These are phyloP conservation scores for Chaunax sp. DNA, from an alignment of 2,797 vertebrate species.

Conservation along the genomic window DNA sequence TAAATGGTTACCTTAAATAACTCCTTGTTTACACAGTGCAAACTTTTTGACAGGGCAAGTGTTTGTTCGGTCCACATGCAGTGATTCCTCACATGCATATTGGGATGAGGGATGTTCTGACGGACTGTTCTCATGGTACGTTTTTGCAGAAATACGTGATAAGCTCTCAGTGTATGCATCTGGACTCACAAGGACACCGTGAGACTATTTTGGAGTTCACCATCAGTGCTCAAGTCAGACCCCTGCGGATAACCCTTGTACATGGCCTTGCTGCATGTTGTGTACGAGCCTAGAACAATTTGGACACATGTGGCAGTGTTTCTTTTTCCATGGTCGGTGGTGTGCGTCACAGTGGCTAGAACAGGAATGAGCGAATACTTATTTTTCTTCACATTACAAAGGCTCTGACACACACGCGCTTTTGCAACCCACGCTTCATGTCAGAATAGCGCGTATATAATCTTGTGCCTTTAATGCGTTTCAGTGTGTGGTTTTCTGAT, in stretches of 20 bases:
- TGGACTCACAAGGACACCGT: constrained; percentile 58
- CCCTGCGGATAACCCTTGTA: constrained; percentile 37
- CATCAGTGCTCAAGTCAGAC: constrained; percentile 28
- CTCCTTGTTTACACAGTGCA: background rate
- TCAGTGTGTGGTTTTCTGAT: constrained; percentile 10
- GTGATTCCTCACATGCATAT: too few relatives aligned
- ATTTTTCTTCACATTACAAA: constrained; percentile 48
- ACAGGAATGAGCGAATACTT: constrained; percentile 45
- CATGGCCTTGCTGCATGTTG: constrained; percentile 36
- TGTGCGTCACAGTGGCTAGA: constrained; percentile 51
- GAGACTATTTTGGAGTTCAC: constrained; percentile 45
- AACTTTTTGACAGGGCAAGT: too few relatives aligned
- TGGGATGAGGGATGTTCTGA: background rate
- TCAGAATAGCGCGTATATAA: constrained; percentile 18
- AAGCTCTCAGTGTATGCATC: constrained; percentile 47
- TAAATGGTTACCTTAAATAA: constrained; percentile 11
- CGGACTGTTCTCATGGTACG: constrained; percentile 44
- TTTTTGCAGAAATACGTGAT: constrained; percentile 35
- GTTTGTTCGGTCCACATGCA: too few relatives aligned
- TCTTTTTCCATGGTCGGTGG: constrained; percentile 38
- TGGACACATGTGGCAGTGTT: constrained; percentile 28
- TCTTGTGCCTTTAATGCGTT: constrained; percentile 14
- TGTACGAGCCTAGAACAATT: constrained; percentile 25
- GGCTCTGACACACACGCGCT: constrained; percentile 40
- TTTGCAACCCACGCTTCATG: constrained; percentile 35